Evolutionary conservation across 2,888 invertebrate species (phyloP).

Genomic region (Diaprepes abbreviatus): DNA sequence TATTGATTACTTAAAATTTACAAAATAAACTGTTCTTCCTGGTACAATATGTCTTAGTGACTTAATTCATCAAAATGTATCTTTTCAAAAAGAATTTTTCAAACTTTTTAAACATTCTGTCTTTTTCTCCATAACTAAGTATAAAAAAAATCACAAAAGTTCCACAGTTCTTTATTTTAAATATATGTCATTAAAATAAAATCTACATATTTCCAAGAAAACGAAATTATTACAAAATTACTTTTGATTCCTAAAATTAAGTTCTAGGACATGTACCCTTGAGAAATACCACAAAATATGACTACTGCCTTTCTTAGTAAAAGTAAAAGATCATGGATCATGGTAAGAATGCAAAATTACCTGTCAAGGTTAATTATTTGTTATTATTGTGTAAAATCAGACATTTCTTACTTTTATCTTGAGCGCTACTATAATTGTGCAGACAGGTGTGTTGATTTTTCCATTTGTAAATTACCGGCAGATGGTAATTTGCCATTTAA

Average conservation of each 20-base stretch:
- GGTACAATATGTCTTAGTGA: no score
- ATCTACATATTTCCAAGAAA: no score
- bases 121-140: no score
- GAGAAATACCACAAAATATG: neutral
- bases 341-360: conserved; percentile 24
- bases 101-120: no score
- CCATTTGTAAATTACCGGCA: conserved; percentile 2
- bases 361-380: conserved; percentile 30
- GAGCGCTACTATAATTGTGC: conserved; percentile 29
- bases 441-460: conserved; percentile 30
- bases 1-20: no score
- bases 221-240: neutral
- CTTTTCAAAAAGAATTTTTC: no score
- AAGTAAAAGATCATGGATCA: conserved; percentile 9
- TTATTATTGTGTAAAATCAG: conserved; percentile 19
- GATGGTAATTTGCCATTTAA: conserved; percentile 1
- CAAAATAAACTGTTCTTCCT: no score
- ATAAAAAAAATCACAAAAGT: no score
- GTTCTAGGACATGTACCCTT: neutral
- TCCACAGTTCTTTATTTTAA: no score
- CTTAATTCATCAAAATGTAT: no score
- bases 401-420: conserved; percentile 9
- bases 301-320: neutral
- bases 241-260: neutral
- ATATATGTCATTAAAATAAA: no score